Conservation (phyloP, 2,113 vertebrate genomes). For the Corythaixoides concolor region DNA sequence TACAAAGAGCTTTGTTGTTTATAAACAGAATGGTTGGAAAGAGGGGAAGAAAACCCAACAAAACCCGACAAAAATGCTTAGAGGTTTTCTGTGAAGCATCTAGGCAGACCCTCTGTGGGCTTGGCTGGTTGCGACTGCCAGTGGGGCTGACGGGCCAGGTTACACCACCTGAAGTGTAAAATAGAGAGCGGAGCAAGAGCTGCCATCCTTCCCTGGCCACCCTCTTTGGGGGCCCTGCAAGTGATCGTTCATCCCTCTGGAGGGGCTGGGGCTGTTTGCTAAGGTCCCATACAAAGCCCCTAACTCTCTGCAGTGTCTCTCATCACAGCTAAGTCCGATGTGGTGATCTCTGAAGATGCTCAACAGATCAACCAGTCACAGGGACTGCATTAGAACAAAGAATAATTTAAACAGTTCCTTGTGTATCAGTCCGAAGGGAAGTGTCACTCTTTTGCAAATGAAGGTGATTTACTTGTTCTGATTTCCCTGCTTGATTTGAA, state of each 20-base stretch:
- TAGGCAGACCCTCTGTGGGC: background rate
- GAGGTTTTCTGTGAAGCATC: background rate
- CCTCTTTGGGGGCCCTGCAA: background rate
- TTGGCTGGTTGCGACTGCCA: background rate
- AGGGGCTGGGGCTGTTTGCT: background rate
- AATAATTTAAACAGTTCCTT: background rate
- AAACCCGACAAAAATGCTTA: accelerated
- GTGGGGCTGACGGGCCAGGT: background rate
- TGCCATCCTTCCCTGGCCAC: background rate
- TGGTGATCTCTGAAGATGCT: background rate
- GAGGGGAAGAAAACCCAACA: background rate
- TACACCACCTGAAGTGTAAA: accelerated
- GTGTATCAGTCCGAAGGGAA: background rate
- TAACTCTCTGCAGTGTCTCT: accelerated
- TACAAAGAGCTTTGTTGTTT: constrained; percentile 54
- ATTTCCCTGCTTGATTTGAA: constrained; percentile 39
- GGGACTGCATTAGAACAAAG: background rate
- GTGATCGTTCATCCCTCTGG: background rate
- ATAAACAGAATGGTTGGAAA: background rate
- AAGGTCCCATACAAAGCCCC: accelerated
- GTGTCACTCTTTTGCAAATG: background rate
- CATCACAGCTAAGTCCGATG: background rate
- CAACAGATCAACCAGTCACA: background rate
- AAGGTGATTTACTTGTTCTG: constrained; percentile 12
- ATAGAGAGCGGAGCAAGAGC: accelerated